Conservation (phyloP, 2,113 vertebrate species). For the Pavo muticus region DNA sequence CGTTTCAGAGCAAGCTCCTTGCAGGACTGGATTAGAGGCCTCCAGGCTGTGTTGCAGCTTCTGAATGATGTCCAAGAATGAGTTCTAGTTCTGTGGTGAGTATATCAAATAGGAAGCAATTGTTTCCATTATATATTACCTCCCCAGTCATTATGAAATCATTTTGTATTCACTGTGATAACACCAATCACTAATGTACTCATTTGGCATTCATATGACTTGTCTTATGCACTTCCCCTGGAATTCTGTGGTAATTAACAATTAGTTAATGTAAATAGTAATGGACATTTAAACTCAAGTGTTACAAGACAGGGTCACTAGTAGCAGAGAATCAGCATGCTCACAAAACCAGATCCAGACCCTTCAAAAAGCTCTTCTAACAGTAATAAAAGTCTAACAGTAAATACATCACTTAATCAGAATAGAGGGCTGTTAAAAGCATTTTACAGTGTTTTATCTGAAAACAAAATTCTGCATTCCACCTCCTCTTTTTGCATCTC, state of each 20-base stretch:
- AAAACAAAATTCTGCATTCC: not conserved
- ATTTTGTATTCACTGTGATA: conserved; percentile 81
- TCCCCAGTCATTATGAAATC: conserved; percentile 79
- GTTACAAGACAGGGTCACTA: conserved; percentile 65
- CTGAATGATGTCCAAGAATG: conserved; percentile 70
- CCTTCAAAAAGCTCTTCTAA: conserved; percentile 27
- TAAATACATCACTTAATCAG: conserved; percentile 33
- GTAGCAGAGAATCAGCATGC: conserved; percentile 55
- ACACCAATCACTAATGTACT: conserved; percentile 79
- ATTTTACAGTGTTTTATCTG: not conserved
- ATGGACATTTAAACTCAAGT: conserved; percentile 74
- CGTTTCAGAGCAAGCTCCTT: not conserved
- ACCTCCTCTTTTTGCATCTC: not conserved
- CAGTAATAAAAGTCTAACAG: not conserved
- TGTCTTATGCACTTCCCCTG: conserved; percentile 74
- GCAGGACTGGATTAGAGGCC: conserved; percentile 41
- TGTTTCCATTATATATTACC: conserved; percentile 75
- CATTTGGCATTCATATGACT: conserved; percentile 75
- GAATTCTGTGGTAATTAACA: conserved; percentile 80
- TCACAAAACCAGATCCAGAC: conserved; percentile 12
- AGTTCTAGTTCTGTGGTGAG: conserved; percentile 66
- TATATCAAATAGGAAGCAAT: conserved; percentile 72
- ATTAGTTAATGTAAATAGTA: conserved; percentile 81
- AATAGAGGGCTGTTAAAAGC: not conserved
- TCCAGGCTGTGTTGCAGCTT: conserved; percentile 45